Conservation (phyloP, 2,888 invertebrate species). For the Rhamnusium bicolor region DNA sequence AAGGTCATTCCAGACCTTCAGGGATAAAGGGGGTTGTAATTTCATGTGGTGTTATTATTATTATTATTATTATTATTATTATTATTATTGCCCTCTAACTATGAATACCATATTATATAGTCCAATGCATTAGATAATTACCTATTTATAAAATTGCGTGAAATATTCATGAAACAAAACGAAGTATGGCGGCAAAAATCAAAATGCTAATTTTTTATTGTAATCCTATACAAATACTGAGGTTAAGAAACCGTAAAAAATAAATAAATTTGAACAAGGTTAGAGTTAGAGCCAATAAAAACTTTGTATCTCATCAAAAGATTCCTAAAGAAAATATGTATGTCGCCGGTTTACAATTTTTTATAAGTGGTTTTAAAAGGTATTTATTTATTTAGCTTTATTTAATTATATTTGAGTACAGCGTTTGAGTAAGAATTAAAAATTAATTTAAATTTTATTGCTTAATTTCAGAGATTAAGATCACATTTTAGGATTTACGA, state of each 20-base stretch:
- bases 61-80: too few species aligned
- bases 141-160: too few species aligned
- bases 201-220: too few species aligned
- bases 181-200: too few species aligned
- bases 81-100: too few species aligned
- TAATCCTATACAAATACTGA: too few species aligned
- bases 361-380: background rate
- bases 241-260: background rate
- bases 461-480: constrained; percentile 50
- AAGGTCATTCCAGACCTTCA: too few species aligned
- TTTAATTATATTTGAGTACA: constrained; percentile 44
- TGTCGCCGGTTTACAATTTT: background rate
- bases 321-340: background rate
- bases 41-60: too few species aligned
- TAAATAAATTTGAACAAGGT: background rate
- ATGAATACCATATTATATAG: too few species aligned
- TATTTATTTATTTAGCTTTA: constrained; percentile 29
- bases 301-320: background rate
- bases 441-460: constrained; percentile 54
- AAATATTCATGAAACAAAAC: too few species aligned
- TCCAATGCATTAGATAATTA: too few species aligned
- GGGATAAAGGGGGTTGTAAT: too few species aligned
- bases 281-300: background rate
- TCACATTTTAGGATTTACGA: constrained; percentile 47
- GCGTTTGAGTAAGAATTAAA: constrained; percentile 52